These are phyloP conservation scores for Thereva unica DNA, from an alignment of 2,888 invertebrate species.

Conservation along the genomic window DNA sequence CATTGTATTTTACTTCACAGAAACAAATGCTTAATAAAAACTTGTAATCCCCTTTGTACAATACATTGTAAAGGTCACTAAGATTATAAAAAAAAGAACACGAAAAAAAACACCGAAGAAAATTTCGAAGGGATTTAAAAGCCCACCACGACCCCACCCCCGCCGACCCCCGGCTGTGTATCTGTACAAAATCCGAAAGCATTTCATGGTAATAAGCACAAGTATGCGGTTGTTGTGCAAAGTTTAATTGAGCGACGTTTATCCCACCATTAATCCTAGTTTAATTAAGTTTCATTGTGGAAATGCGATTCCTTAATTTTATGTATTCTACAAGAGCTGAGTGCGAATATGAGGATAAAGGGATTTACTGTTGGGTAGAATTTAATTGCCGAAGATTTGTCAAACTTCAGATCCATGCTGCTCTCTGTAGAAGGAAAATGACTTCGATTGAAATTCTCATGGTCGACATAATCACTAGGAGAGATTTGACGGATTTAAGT, in stretches of 20 bases:
- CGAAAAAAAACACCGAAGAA: not conserved
- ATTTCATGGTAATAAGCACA: slow-evolving; percentile 31
- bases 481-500: too few relatives aligned
- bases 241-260: slow-evolving; percentile 33
- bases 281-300: slow-evolving; percentile 32
- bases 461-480: slow-evolving; percentile 15
- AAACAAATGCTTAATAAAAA: too few relatives aligned
- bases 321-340: not conserved
- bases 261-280: slow-evolving; percentile 30
- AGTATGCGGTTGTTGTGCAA: slow-evolving; percentile 31
- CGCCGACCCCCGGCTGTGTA: not conserved
- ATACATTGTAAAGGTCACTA: too few relatives aligned
- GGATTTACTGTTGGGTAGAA: slow-evolving; percentile 24
- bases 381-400: slow-evolving; percentile 32
- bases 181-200: slow-evolving; percentile 3
- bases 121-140: slow-evolving; percentile 4
- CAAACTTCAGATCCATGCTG: slow-evolving; percentile 12
- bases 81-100: too few relatives aligned
- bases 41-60: too few relatives aligned
- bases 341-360: slow-evolving; percentile 17
- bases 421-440: slow-evolving; percentile 4
- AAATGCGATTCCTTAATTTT: slow-evolving; percentile 25
- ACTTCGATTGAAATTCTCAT: slow-evolving; percentile 14
- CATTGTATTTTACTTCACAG: too few relatives aligned
- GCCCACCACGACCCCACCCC: not conserved